phyloP scores from a whole-genome alignment of 2,888 invertebrate species.

The Merodon equestris region DNA sequence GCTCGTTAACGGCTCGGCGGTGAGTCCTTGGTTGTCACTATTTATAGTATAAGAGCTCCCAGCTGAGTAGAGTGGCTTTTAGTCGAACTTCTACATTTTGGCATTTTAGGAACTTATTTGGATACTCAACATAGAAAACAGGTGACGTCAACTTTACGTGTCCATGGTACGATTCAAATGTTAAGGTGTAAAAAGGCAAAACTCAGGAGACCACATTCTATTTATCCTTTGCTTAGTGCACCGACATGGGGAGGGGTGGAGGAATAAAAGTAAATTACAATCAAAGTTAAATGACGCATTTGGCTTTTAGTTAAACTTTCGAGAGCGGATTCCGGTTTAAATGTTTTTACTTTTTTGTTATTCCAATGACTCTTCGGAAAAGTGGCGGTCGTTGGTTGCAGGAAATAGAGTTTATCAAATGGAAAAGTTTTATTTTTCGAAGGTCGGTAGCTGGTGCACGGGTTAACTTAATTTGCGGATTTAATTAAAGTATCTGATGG shows the following conservation, averaged over 20 bases:
- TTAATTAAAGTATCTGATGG: no score
- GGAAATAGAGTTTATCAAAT: conserved; percentile 24
- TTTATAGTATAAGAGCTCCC: no score
- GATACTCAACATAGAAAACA: conserved; percentile 15
- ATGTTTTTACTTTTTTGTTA: conserved; percentile 3
- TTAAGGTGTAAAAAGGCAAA: neutral
- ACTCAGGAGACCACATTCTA: conserved; percentile 8
- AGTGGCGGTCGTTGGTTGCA: neutral
- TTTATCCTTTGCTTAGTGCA: neutral
- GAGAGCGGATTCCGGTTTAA: no score
- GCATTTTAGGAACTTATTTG: conserved; percentile 21
- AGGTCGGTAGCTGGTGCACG: no score
- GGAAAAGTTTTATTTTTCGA: no score
- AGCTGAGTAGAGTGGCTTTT: neutral
- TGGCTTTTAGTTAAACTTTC: conserved; percentile 26
- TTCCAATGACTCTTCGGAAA: neutral
- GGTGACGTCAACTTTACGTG: conserved; percentile 22
- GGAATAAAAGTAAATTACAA: conserved; percentile 21
- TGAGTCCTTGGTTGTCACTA: conserved; percentile 31
- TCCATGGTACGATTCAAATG: no score
- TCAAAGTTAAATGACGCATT: conserved; percentile 42
- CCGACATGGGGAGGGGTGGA: neutral
- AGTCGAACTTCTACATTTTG: conserved; percentile 14
- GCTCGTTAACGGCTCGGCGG: conserved; percentile 57
- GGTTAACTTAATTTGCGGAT: no score